Conservation (phyloP, 1,140 invertebrate genomes). For the Neoseiulus cucumeris region DNA sequence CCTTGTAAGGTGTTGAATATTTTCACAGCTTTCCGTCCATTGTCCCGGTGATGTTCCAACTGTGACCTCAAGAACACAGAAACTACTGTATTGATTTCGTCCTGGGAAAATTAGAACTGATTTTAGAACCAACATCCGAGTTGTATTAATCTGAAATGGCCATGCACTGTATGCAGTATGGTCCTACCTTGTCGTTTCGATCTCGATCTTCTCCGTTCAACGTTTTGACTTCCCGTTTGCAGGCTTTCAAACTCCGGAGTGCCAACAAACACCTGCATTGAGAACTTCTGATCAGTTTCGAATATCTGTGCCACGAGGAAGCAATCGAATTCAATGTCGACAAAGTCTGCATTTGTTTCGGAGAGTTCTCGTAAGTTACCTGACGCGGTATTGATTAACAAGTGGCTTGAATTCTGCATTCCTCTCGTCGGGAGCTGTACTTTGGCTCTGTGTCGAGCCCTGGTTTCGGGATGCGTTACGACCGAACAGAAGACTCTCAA, state of each 20-base stretch:
- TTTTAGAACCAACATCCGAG: neutral
- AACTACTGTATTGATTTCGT: neutral
- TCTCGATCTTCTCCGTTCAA: neutral
- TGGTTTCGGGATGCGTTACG: neutral
- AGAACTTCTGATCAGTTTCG: too few species aligned
- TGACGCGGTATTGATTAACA: slow-evolving; percentile 1
- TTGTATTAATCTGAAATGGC: too few species aligned
- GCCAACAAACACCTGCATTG: neutral
- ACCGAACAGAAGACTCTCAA: neutral
- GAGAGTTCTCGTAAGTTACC: too few species aligned
- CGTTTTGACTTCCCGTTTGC: neutral
- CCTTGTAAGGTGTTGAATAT: slow-evolving; percentile 37
- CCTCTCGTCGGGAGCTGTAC: neutral
- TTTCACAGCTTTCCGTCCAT: slow-evolving; percentile 43
- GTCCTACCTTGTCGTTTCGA: neutral
- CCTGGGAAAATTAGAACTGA: neutral
- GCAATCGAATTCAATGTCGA: too few species aligned
- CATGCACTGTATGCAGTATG: neutral
- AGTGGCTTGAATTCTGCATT: neutral
- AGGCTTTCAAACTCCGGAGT: neutral
- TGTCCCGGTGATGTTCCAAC: slow-evolving; percentile 45
- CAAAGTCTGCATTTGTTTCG: too few species aligned
- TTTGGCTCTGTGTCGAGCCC: too few species aligned
- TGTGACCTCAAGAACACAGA: slow-evolving; percentile 43
- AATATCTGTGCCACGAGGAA: too few species aligned